Evolutionary conservation across 2,888 invertebrate genomes (phyloP), one percentile per base, ranked within the genome.

Genomic region (Drosophila mercatorum): DNA sequence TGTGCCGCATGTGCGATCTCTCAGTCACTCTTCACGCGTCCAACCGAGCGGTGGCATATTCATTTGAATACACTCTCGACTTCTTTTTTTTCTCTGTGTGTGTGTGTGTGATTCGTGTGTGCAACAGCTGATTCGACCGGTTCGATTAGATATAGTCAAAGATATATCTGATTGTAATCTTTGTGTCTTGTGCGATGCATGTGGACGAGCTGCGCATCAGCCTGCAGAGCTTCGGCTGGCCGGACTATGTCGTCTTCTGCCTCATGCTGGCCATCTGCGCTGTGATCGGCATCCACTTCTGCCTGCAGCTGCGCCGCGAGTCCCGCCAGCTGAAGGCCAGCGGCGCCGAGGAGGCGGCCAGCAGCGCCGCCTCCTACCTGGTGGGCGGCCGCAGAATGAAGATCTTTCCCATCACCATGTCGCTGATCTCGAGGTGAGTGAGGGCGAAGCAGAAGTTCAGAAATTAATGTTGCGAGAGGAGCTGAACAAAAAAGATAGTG

Each of bases 231-330:
- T 96, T 96, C 86, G 95, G 95, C 14, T 95, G 95, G 94, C 94
- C 94, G 58, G 97, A 97, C 91, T 97, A 97, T 92, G 90, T 95
- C 2, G 95, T 97, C 78, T 97, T 97, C 92, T 94, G 95, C 65
- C 89, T 94, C 1, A 97, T 97, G 97, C 92, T 97, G 81, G 93
- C 95, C 14, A 94, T 96, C 43, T 97, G 97, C 92, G 95, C 97
- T 0, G 93, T 94, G 12, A 96, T 97, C 52, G 97, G 97, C 0
- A 92, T 97, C n/a, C 97, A 96, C 91, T 97, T 96, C 93, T 97
- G 96, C 1, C 95, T 96, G 76, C 94, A 95, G 91, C 95, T 95
- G 90, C 88, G 91, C 0, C 79, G 83, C 3, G 91, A 92, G 43
- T 73, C 91, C 2, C 95, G 95, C 71, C 75, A 80, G 49, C 80